These are phyloP conservation scores for Heliothis subflexa DNA, from an alignment of 1,140 invertebrate genomes.

Conservation along the genomic window DNA sequence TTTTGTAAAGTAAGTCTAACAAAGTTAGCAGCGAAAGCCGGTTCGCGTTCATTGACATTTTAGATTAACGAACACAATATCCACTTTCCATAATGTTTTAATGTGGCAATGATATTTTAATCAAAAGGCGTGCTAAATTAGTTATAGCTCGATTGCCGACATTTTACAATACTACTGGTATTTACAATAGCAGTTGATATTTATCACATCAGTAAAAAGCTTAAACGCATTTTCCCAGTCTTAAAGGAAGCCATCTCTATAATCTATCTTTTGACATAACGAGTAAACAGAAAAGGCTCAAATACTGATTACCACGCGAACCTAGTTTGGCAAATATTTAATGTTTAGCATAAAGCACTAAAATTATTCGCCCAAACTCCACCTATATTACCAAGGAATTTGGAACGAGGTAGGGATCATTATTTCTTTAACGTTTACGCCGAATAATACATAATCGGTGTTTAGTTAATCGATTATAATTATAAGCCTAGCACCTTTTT, in stretches of 20 bases:
- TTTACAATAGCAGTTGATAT: not conserved
- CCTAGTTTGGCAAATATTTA: slow-evolving; percentile 6
- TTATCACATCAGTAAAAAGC: too few species aligned
- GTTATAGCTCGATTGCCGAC: not conserved
- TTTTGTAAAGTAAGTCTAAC: slow-evolving; percentile 8
- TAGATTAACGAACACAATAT: slow-evolving; percentile 23
- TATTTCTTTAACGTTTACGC: slow-evolving; percentile 13
- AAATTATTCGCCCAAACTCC: slow-evolving; percentile 15
- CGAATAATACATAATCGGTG: slow-evolving; percentile 2
- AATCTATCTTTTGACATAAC: too few species aligned
- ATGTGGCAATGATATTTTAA: not conserved
- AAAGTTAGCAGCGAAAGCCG: slow-evolving; percentile 11
- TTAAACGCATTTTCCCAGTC: not conserved
- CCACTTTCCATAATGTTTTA: slow-evolving; percentile 25
- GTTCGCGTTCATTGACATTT: slow-evolving; percentile 10
- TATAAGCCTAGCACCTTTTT: not conserved
- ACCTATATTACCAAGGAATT: slow-evolving; percentile 31
- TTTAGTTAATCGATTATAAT: slow-evolving; percentile 17
- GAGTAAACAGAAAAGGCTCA: not conserved
- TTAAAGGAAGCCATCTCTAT: too few species aligned
- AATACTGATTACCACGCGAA: not conserved
- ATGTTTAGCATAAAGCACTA: slow-evolving; percentile 13
- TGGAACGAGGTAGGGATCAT: slow-evolving; percentile 2
- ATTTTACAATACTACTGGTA: too few species aligned
- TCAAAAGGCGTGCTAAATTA: slow-evolving; percentile 9